These are phyloP conservation scores for Aurelia aurita complex sp. Pacific DNA, from an alignment of 30 jellyfish, hydroid and myxozoan species.

Conservation along the genomic window DNA sequence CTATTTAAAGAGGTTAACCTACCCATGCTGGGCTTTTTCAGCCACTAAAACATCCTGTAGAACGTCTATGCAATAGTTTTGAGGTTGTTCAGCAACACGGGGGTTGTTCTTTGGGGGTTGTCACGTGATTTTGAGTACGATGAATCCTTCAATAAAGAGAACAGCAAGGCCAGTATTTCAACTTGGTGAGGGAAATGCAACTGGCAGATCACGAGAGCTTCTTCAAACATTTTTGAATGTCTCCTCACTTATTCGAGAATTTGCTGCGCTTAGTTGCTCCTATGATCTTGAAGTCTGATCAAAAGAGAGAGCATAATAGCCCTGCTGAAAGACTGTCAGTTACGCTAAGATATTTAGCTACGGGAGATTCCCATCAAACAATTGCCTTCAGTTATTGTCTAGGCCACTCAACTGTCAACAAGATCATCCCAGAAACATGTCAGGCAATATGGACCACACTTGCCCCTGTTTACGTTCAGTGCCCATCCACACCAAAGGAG, in stretches of 20 bases:
- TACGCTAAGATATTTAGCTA: conserved; percentile 42
- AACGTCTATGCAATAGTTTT: too few relatives aligned
- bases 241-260: conserved; percentile 15
- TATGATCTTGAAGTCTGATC: neutral
- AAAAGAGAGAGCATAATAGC: conserved; percentile 14
- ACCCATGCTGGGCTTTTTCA: too few relatives aligned
- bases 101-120: too few relatives aligned
- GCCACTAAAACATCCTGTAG: too few relatives aligned
- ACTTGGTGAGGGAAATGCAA: conserved; percentile 29
- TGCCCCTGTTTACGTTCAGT: conserved; percentile 16
- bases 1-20: too few relatives aligned
- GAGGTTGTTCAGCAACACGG: too few relatives aligned
- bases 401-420: conserved; percentile 23
- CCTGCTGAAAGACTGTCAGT: conserved; percentile 47
- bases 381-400: too few relatives aligned
- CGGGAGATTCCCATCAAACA: conserved; percentile 39
- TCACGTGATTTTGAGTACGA: conserved; percentile 58
- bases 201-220: conserved; percentile 54
- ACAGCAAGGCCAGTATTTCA: conserved; percentile 38
- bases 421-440: conserved; percentile 42
- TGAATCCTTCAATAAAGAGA: conserved; percentile 43
- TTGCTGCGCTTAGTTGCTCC: conserved; percentile 21
- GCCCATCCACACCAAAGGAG: conserved; percentile 9
- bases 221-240: conserved; percentile 41
- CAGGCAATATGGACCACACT: conserved; percentile 40